A percentile compares a stretch with the other conserved stretches of the same genome.
These are phyloP conservation scores for Pachyseris speciosa DNA, from an alignment of 64 coral and sea anemone species.

Conservation along the genomic window DNA sequence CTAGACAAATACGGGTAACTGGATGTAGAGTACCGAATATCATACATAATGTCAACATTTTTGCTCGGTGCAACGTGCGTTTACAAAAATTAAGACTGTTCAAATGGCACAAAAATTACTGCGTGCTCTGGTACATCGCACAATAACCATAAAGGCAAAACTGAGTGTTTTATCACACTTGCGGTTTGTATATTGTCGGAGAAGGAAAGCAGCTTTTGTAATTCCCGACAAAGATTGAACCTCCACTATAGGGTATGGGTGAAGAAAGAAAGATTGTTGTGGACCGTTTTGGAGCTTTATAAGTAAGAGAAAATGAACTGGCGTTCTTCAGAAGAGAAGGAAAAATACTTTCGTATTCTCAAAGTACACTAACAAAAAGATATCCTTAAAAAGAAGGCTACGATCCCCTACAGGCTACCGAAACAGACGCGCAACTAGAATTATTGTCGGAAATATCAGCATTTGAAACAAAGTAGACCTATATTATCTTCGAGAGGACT, in stretches of 20 bases:
- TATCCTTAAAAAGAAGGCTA: not conserved
- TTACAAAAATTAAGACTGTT: not conserved
- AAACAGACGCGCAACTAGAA: not conserved
- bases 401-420: not conserved
- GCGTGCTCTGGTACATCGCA: not conserved
- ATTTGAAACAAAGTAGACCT: too few relatives aligned
- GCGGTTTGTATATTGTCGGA: not conserved
- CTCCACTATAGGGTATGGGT: too few relatives aligned
- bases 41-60: not conserved
- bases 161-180: too few relatives aligned
- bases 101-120: not conserved
- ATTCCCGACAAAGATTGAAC: not conserved
- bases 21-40: too few relatives aligned
- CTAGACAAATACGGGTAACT: too few relatives aligned
- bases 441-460: too few relatives aligned
- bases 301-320: not conserved
- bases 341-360: not conserved
- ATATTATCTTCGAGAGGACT: too few relatives aligned
- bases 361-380: not conserved
- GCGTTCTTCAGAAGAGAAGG: not conserved
- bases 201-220: not conserved
- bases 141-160: not conserved
- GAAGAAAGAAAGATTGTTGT: constrained; percentile 11
- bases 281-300: not conserved
- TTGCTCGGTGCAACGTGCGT: not conserved